Conservation (phyloP, 1,140 invertebrate genomes). For the Brachionus plicatilis region DNA sequence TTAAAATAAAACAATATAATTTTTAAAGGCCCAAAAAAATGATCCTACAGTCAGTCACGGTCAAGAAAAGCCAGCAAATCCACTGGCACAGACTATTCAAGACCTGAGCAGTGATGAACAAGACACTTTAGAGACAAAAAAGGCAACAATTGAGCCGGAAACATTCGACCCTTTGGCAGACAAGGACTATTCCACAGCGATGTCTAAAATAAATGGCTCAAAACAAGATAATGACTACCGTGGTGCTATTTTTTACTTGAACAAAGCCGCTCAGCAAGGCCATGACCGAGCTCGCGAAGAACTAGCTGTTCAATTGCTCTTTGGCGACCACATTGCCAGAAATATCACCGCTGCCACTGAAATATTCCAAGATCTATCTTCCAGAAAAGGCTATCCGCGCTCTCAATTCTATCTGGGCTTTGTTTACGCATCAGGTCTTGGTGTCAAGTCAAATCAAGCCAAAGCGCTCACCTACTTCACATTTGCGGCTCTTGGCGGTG, state of each 20-base stretch:
- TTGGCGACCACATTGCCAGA: conserved; percentile 67
- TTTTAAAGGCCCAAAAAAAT: not conserved
- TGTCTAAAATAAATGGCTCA: conserved; percentile 7
- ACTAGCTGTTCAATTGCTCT: conserved; percentile 76
- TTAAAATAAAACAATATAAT: not conserved
- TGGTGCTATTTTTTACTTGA: conserved; percentile 56
- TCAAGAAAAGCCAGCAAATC: no score
- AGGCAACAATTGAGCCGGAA: not conserved
- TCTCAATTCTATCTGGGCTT: conserved; percentile 65
- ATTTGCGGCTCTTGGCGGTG: conserved; percentile 78
- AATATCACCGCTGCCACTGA: conserved; percentile 69
- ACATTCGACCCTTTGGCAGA: not conserved
- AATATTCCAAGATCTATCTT: conserved; percentile 69
- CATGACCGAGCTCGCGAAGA: conserved; percentile 73
- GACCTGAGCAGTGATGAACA: not conserved
- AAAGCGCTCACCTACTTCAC: conserved; percentile 82
- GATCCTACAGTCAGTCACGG: not conserved
- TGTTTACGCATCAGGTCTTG: conserved; percentile 1
- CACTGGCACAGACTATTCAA: not conserved
- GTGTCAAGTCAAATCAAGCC: conserved; percentile 42
- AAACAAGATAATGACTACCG: conserved; percentile 21
- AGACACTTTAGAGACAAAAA: not conserved
- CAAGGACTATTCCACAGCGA: not conserved
- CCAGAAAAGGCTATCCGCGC: conserved; percentile 70
- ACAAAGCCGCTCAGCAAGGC: conserved; percentile 69